Evolutionary conservation across 1,140 invertebrate genomes (phyloP).

Genomic region (Cydia pomonella): DNA sequence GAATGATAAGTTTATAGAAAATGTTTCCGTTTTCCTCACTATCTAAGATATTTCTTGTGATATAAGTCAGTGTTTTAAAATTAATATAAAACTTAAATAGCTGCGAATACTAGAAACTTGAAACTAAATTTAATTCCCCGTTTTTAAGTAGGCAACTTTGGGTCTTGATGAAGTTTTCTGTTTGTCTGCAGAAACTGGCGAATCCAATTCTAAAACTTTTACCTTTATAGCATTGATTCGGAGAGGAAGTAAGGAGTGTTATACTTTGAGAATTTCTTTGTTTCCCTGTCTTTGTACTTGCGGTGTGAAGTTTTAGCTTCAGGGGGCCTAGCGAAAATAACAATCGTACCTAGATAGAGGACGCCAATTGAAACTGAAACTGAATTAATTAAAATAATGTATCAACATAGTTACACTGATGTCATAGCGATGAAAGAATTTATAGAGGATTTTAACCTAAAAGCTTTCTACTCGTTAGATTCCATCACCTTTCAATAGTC

Average conservation of each 20-base stretch:
- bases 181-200: slow-evolving; percentile 8
- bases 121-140: not conserved
- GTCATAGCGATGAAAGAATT: too few species aligned
- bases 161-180: slow-evolving; percentile 5
- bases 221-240: not conserved
- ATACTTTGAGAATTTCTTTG: not conserved
- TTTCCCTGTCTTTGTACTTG: not conserved
- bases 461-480: too few species aligned
- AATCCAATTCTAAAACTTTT: not conserved
- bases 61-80: not conserved
- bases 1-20: too few species aligned
- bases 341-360: too few species aligned
- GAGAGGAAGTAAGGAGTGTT: not conserved
- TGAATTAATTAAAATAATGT: too few species aligned
- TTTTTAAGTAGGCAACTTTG: not conserved
- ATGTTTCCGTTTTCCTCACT: too few species aligned
- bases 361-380: too few species aligned
- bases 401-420: too few species aligned
- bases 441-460: too few species aligned
- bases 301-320: not conserved
- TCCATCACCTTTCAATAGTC: too few species aligned
- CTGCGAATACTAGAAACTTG: not conserved
- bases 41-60: too few species aligned
- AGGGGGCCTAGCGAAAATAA: too few species aligned
- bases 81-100: not conserved